Conservation (phyloP, 2,113 vertebrate genomes). For the Brachirus orientalis region DNA sequence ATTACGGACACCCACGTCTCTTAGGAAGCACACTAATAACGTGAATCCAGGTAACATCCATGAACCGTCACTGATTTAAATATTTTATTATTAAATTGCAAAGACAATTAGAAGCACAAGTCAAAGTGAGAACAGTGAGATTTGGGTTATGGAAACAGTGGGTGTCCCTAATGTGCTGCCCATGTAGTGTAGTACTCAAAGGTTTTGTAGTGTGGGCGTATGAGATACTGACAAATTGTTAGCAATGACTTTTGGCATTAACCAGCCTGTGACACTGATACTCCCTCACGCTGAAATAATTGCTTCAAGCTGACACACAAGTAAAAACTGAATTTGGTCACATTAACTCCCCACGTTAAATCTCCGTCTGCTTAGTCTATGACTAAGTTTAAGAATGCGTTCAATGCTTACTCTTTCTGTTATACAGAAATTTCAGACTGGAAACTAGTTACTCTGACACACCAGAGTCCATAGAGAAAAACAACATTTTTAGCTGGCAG, state of each 20-base stretch:
- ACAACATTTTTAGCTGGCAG: no score
- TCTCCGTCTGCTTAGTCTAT: no score
- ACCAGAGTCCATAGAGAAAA: no score
- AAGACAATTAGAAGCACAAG: conserved; percentile 35
- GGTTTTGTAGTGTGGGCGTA: background rate
- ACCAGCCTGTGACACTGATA: background rate
- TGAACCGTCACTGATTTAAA: background rate
- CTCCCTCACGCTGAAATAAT: no score
- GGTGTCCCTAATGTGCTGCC: conserved; percentile 1
- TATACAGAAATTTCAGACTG: no score
- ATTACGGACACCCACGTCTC: conserved; percentile 9
- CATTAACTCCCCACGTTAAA: no score
- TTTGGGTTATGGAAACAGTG: background rate
- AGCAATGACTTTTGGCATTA: no score
- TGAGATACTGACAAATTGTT: background rate
- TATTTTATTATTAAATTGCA: conserved; percentile 1
- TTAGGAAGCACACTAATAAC: conserved; percentile 41
- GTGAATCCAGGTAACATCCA: conserved; percentile 13
- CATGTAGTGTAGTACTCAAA: background rate
- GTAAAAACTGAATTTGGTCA: background rate
- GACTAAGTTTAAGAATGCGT: no score
- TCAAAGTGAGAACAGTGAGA: background rate
- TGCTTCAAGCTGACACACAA: no score
- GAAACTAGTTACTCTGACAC: no score
- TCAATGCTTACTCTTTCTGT: no score